These are phyloP conservation scores for Aphodius sticticus DNA, from an alignment of 2,888 invertebrate genomes.

Conservation along the genomic window DNA sequence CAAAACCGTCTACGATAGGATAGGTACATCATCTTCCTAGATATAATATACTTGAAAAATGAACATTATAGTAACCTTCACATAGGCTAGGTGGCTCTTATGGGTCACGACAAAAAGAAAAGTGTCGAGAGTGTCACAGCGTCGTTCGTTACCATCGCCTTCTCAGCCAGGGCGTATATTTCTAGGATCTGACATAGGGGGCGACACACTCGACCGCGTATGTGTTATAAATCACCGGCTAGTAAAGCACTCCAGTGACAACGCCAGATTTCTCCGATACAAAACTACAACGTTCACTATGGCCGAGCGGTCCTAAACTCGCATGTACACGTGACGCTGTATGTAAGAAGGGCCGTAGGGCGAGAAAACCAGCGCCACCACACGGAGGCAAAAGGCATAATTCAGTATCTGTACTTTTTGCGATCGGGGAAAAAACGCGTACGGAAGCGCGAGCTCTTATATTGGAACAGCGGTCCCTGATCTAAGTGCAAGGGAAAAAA, in stretches of 20 bases:
- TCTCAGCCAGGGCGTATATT: neutral
- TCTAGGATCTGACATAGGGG: neutral
- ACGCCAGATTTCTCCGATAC: neutral
- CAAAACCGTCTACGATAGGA: no score
- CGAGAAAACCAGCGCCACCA: neutral
- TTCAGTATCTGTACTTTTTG: neutral
- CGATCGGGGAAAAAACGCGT: neutral
- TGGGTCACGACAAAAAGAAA: neutral
- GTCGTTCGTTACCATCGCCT: neutral
- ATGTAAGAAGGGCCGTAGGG: neutral
- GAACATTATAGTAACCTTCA: neutral
- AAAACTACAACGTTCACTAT: neutral
- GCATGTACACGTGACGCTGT: neutral
- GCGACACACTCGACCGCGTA: slow-evolving; percentile 4
- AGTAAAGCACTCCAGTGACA: slow-evolving; percentile 4
- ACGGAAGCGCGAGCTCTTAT: neutral
- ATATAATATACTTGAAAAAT: neutral
- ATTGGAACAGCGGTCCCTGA: neutral
- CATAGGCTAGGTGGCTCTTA: neutral
- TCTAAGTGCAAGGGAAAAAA: neutral
- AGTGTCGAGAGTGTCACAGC: neutral
- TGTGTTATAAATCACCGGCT: neutral
- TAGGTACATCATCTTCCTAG: no score
- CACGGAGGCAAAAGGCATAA: neutral
- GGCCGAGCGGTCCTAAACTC: no score